Evolutionary conservation across 2,797 vertebrate species (phyloP).

Genomic region (Pseudochirops cupreus): DNA sequence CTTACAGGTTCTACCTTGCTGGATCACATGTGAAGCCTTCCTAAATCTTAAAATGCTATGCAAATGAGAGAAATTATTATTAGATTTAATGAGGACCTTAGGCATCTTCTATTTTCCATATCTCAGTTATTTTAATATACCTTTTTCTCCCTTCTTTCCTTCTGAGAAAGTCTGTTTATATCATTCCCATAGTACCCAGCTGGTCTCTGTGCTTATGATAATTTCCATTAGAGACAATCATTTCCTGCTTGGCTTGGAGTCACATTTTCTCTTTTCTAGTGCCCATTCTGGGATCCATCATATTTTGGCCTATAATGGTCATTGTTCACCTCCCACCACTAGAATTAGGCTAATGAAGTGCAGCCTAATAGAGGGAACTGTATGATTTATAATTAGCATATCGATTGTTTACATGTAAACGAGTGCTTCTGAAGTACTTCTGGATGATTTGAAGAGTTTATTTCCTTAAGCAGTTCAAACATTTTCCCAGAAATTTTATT

Average conservation of each 20-base stretch:
- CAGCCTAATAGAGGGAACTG: not conserved
- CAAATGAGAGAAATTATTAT: not conserved
- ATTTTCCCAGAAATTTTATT: constrained; percentile 7
- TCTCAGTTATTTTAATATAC: not conserved
- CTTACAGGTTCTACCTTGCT: not conserved
- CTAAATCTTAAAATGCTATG: not conserved
- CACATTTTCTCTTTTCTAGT: not conserved
- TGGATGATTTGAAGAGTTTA: not conserved
- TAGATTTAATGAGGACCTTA: not conserved
- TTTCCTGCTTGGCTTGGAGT: not conserved
- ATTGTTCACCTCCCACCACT: constrained; percentile 1
- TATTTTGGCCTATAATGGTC: not conserved
- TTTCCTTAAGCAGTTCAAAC: constrained; percentile 8
- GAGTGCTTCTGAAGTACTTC: not conserved
- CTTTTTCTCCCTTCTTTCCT: not conserved
- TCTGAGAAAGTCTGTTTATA: not conserved
- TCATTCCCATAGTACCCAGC: not conserved
- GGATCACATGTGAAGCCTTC: not conserved
- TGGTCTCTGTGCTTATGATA: not conserved
- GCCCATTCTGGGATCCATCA: not conserved
- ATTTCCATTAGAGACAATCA: not conserved
- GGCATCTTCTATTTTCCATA: not conserved
- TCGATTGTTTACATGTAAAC: constrained; percentile 9
- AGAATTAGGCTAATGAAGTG: constrained; percentile 5
- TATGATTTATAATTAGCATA: constrained; percentile 1